These are phyloP conservation scores for Alauda arvensis DNA, from an alignment of 2,797 vertebrate genomes.

Conservation along the genomic window DNA sequence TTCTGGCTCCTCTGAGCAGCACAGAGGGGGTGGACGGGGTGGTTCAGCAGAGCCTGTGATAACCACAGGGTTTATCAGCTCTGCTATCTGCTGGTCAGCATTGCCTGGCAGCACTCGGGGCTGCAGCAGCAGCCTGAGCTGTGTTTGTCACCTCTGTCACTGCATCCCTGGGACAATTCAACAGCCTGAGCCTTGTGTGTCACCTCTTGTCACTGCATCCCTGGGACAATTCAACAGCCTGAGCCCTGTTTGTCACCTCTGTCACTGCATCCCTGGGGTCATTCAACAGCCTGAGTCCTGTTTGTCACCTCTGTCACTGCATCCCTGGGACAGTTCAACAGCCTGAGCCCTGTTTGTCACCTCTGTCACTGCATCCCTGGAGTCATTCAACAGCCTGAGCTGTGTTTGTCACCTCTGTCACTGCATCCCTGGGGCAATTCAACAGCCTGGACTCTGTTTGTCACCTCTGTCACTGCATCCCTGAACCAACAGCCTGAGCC, in stretches of 20 bases:
- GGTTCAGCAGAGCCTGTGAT: neutral
- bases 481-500: too few species aligned
- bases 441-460: too few species aligned
- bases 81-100: constrained; percentile 10
- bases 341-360: neutral
- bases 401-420: too few species aligned
- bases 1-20: neutral
- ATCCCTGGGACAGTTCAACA: neutral
- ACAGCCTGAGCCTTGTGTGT: neutral
- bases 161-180: neutral
- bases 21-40: neutral
- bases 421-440: too few species aligned
- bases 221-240: neutral
- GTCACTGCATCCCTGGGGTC: neutral
- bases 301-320: neutral
- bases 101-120: neutral
- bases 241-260: neutral
- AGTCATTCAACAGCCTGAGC: too few species aligned
- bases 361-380: too few species aligned
- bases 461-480: too few species aligned
- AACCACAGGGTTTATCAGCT: neutral
- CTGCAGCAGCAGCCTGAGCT: neutral
- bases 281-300: neutral
- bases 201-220: neutral
- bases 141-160: neutral